These are phyloP conservation scores for Parnassius orleans DNA, from an alignment of 2,888 invertebrate genomes.

Conservation along the genomic window DNA sequence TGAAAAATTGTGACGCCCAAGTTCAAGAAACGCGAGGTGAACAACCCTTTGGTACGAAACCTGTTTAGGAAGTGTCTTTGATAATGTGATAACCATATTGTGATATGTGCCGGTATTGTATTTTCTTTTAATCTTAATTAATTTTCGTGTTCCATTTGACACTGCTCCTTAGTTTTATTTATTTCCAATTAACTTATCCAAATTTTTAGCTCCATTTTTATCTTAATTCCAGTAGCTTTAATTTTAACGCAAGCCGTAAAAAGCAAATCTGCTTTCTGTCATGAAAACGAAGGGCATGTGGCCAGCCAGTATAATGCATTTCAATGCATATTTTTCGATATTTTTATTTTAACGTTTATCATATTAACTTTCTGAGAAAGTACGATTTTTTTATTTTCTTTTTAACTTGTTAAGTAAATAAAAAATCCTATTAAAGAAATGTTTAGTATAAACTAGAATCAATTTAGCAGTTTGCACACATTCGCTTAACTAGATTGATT, in stretches of 20 bases:
- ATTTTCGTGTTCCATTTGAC: conserved; percentile 5
- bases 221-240: background rate
- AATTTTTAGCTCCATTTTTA: background rate
- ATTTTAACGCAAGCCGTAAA: background rate
- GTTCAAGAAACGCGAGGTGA: conserved; percentile 38
- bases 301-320: background rate
- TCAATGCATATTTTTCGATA: background rate
- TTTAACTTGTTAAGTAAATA: no score
- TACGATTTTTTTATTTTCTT: no score
- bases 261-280: background rate
- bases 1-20: conserved; percentile 33
- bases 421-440: no score
- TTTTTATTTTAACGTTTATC: background rate
- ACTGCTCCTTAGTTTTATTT: background rate
- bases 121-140: conserved; percentile 24
- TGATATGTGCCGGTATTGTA: conserved; percentile 24
- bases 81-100: conserved; percentile 41
- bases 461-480: no score
- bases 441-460: no score
- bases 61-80: conserved; percentile 39
- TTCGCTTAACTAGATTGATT: no score
- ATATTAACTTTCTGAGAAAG: no score
- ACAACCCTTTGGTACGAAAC: conserved; percentile 38
- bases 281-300: background rate
- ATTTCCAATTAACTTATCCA: background rate